Conservation (phyloP, 2,113 vertebrate genomes). For the Pedetes capensis region DNA sequence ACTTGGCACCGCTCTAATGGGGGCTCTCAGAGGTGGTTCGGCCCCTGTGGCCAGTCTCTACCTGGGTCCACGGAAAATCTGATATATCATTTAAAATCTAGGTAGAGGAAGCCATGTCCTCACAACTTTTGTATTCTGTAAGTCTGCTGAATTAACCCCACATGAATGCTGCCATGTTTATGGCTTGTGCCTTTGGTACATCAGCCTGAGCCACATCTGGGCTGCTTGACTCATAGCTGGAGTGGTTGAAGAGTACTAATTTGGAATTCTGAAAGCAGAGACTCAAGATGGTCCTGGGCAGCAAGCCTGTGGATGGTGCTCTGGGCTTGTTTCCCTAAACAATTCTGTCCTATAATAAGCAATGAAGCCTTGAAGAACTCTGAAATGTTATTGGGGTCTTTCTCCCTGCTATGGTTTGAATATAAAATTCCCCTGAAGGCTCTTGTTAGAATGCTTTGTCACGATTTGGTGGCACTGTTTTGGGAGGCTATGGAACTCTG, state of each 20-base stretch:
- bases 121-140: background rate
- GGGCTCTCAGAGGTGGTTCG: background rate
- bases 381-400: background rate
- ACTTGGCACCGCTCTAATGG: background rate
- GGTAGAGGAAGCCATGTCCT: background rate
- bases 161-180: background rate
- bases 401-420: too few relatives aligned
- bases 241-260: background rate
- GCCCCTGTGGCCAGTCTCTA: background rate
- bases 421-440: too few relatives aligned
- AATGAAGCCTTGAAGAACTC: background rate
- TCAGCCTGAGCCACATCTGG: background rate
- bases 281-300: background rate
- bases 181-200: background rate
- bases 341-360: background rate
- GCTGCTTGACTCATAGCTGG: background rate
- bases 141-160: background rate
- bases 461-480: too few relatives aligned
- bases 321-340: background rate
- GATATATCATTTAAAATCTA: background rate
- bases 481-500: too few relatives aligned
- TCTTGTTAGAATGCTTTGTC: too few relatives aligned
- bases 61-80: background rate
- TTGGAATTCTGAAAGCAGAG: background rate
- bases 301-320: background rate